Conservation (phyloP, 2,888 invertebrate species). For the Pristionchus mayeri region DNA sequence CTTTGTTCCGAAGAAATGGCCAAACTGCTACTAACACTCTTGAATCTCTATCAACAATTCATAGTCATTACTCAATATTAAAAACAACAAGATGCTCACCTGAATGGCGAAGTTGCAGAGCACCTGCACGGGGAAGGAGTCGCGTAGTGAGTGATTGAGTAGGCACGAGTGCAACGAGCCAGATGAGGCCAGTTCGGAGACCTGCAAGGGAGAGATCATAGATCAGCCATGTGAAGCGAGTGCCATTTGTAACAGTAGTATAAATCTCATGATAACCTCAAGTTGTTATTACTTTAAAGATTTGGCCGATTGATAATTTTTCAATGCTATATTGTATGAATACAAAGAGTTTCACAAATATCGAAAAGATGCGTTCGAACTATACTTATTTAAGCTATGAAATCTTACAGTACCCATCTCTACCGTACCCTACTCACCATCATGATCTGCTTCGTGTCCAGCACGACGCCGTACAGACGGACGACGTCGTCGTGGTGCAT, state of each 20-base stretch:
- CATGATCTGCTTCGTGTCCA: slow-evolving; percentile 90
- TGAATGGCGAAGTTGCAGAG: slow-evolving; percentile 89
- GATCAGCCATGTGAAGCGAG: too few species aligned
- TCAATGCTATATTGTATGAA: too few species aligned
- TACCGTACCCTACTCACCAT: slow-evolving; percentile 77
- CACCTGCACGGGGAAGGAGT: slow-evolving; percentile 92
- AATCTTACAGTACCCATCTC: too few species aligned
- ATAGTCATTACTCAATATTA: not conserved
- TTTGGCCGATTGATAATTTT: too few species aligned
- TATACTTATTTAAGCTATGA: too few species aligned
- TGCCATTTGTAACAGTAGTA: too few species aligned
- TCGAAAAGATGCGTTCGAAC: too few species aligned
- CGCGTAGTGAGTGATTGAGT: slow-evolving; percentile 90
- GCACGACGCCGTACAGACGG: slow-evolving; percentile 94
- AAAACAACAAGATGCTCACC: not conserved
- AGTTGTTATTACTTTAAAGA: too few species aligned
- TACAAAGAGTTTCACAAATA: too few species aligned
- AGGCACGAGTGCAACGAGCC: slow-evolving; percentile 95
- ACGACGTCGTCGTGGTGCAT: slow-evolving; percentile 98
- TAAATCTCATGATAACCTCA: too few species aligned
- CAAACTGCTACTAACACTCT: too few species aligned
- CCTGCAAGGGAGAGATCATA: slow-evolving; percentile 78
- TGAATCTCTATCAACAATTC: too few species aligned
- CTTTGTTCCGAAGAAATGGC: not conserved
- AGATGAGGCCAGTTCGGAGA: slow-evolving; percentile 94